Evolutionary conservation across 2,888 invertebrate genomes (phyloP), one percentile per base, ranked within the genome.

Genomic region (Seira ritae): DNA sequence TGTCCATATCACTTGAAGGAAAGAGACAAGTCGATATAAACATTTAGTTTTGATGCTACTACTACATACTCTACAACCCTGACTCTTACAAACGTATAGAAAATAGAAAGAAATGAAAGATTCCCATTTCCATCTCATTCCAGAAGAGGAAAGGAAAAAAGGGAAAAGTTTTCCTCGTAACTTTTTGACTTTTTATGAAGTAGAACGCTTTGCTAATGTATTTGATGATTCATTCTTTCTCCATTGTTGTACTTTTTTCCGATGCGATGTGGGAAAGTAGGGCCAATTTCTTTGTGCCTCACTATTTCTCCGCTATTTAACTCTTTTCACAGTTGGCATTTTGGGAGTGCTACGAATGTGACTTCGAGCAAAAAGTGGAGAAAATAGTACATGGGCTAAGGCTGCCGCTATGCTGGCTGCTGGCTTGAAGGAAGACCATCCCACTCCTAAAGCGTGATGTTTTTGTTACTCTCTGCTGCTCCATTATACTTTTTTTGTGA

Each of bases 231-330:
- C 42, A 42, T 37, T 31, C 15, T 70, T 23, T n/a, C n/a, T 72
- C 71, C 24, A 72, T 73, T 73, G 37, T 73, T 15, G 65, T 73
- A 65, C 65, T 37, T 65, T 65, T 73, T 65, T 24, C 42, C n/a
- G 20, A 37, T 17, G 42, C 65, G 62, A 76, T 73, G 81, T 71
- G 71, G 76, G 67, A 76, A 76, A 81, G 70, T 76, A 81, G 81
- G 76, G 66, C 81, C 81, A 81, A 81, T 76, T 81, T 81, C 73
- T 73, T n/a, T 12, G 42, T 75, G 24, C 24, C 37, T 62, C 68
- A 23, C 68, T 62, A 60, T 80, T 60, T 67, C 70, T 42, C 37
- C 17, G 37, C 23, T 42, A 12, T 42, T 42, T 42, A 42, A 42
- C 42, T 42, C 42, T 42, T 42, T 42, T 42, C 42, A 42, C 42